Evolutionary conservation across 2,113 vertebrate genomes (phyloP).

Genomic region (Datnioides undecimradiatus): DNA sequence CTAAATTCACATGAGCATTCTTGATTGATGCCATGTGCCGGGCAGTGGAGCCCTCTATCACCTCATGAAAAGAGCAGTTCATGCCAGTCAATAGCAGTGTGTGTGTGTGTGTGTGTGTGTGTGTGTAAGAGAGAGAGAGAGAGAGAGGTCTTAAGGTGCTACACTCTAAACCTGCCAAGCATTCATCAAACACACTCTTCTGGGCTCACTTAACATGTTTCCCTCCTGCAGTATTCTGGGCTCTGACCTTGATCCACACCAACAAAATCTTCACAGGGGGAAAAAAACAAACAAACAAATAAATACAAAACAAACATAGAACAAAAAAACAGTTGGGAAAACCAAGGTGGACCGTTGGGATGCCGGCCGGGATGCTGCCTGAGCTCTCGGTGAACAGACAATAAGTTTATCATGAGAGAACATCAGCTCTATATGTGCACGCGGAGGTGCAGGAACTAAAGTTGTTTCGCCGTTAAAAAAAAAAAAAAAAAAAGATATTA

Average conservation of each 20-base stretch:
- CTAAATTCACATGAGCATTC: slow-evolving; percentile 62
- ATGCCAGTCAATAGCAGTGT: slow-evolving; percentile 38
- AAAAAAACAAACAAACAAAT: slow-evolving; percentile 29
- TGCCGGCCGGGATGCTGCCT: slow-evolving; percentile 23
- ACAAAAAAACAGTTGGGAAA: slow-evolving; percentile 1
- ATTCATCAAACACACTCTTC: slow-evolving; percentile 67
- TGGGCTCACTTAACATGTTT: slow-evolving; percentile 54
- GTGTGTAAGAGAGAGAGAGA: too few relatives aligned
- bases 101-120: slow-evolving; percentile 18
- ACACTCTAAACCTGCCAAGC: slow-evolving; percentile 65
- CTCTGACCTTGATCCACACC: slow-evolving; percentile 58
- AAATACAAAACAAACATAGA: background rate
- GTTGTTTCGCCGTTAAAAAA: background rate
- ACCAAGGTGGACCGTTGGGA: slow-evolving; percentile 17
- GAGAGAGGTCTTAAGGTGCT: slow-evolving; percentile 59
- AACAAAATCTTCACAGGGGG: slow-evolving; percentile 29
- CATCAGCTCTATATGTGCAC: background rate
- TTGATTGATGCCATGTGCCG: slow-evolving; percentile 59
- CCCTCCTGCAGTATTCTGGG: slow-evolving; percentile 42
- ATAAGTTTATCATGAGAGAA: slow-evolving; percentile 26
- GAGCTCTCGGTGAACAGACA: slow-evolving; percentile 27
- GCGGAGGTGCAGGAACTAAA: background rate
- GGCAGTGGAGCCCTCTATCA: slow-evolving; percentile 42
- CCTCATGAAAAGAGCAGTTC: slow-evolving; percentile 55
- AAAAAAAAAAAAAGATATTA: background rate